Evolutionary conservation across 2,113 vertebrate genomes (phyloP), one percentile per base, ranked within the genome.

Genomic region (Eudyptes chrysolophus): DNA sequence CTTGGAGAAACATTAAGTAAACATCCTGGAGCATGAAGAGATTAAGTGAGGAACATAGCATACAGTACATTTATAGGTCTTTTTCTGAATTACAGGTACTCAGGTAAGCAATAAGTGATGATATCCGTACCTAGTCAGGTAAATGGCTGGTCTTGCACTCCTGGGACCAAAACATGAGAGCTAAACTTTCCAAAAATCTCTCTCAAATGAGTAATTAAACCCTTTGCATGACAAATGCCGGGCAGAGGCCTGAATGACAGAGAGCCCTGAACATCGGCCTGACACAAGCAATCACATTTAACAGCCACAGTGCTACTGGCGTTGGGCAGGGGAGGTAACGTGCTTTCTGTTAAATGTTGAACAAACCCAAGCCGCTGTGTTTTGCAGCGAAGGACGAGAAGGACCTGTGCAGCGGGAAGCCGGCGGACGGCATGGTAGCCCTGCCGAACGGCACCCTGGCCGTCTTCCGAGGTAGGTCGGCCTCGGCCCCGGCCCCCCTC

Each of bases 371-470:
- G 5, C 13, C 64, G 2, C 27, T 22, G 26, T 92, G 64, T 95
- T 94, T 96, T 95, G 16, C 77, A 97, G 78, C 74, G 97, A 87
- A 60, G 94, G 98, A 99, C 6, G 99, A 99, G 90, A 99, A 98
- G 84, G 98, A 99, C 89, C 97, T 99, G 90, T 99, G 99, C 89
- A 99, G 98, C 1, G 99, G 99, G 16, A 98, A 97, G 54, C 99
- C 99, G 1, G 95, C 99, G 3, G 97, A 99, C 1, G 98, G 98
- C 72, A 97, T 99, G 94, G 99, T 99, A 8, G 98, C 99, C 16
- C 97, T 99, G 42, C 98, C 89, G 46, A 99, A 99, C 14, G 99
- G 99, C 71, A 99, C 99, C 1, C 58, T 99, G 24, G 99, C 98
- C 5, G 99, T 99, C 69, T 99, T 99, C 98, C 98, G 99, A 99